Conservation (phyloP, 2,113 vertebrate genomes). For the Mastomys coucha region DNA sequence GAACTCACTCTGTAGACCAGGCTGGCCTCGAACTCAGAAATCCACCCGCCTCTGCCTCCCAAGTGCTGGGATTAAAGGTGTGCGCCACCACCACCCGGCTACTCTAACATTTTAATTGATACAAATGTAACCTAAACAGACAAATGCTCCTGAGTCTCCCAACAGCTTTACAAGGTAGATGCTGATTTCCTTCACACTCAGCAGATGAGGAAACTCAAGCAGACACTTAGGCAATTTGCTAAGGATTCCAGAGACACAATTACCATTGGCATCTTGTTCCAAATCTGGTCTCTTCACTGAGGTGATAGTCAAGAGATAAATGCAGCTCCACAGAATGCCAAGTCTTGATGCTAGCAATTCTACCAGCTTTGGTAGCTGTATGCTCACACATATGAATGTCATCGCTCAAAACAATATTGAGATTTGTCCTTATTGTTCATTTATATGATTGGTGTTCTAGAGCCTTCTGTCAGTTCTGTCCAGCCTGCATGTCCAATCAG, state of each 20-base stretch:
- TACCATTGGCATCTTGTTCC: neutral
- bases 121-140: neutral
- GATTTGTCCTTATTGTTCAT: neutral
- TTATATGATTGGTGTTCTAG: neutral
- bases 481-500: neutral
- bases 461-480: neutral
- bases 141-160: neutral
- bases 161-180: neutral
- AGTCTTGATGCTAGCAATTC: neutral
- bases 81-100: no score
- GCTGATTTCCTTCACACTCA: neutral
- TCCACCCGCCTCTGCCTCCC: no score
- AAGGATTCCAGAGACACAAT: neutral
- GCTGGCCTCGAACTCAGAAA: no score
- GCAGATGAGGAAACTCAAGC: slow-evolving; percentile 19
- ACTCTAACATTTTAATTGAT: slow-evolving; percentile 7
- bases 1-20: no score
- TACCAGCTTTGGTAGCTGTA: neutral
- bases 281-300: neutral
- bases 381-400: neutral
- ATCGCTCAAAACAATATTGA: neutral
- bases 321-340: neutral
- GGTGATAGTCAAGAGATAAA: neutral
- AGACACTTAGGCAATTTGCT: neutral
- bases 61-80: no score